Evolutionary conservation across 2,113 vertebrate genomes (phyloP), one percentile per base, ranked within the genome.

Genomic region (Vireo altiloquus): DNA sequence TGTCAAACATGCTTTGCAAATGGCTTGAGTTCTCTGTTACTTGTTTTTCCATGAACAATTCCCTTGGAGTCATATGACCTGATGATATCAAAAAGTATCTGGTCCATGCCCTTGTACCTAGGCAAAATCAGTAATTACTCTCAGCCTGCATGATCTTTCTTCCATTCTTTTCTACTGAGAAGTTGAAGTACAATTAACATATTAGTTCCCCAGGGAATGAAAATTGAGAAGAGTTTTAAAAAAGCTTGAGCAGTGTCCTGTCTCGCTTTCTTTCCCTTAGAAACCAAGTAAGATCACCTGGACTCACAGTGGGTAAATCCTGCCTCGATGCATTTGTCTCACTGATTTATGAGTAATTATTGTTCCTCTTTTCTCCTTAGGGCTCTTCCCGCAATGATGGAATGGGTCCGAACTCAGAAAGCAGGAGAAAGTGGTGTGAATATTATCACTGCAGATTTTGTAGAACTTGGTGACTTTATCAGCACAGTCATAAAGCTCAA

Each of bases 381-480:
- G 98, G 99, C 99, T 63, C 98, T 99, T 80, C 99, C 99, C 4
- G 97, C 98, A 71, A 99, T 99, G 99, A 99, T 99, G 99, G 99
- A 99, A 68, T 99, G 99, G 99, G 98, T 99, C 91, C 98, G 98
- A 84, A 98, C 98, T 0, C 99, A 99, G 98, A 98, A 99, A 79
- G 99, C 99, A 2, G 99, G 99, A 44, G 99, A 99, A 96, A 99
- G 98, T 27, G 99, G 99, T 80, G 98, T 99, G 97, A 99, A 99
- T 97, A 99, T 99, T 91, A 98, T 99, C 97, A 99, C 99, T 35
- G 99, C 99, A 8, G 99, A 99, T 97, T 99, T 99, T 97, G 99
- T 99, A 97, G 99, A 99, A 98, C 98, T 99, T 22, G 99, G 99
- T 31, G 99, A 99, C 84, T 99, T 99, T 97, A 98, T 99, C 98